Base-by-base conservation (phyloP, 2,888 invertebrate genomes). In the Spodoptera picta region DNA sequence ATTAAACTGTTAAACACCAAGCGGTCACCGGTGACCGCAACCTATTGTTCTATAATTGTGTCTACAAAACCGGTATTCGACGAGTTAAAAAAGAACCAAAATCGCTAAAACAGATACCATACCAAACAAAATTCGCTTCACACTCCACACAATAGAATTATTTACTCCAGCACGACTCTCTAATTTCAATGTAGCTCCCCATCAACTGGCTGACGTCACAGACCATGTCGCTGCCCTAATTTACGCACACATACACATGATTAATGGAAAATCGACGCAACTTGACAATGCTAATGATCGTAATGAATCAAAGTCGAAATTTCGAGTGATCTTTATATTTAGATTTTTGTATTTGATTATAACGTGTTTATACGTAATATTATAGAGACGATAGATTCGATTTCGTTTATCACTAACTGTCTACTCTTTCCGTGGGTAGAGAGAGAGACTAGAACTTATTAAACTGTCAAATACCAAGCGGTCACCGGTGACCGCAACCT, bases 221-320 rank as follows among this genome's bases (percentile, higher is more conserved):
- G 9, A 44, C 14, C 46, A 48, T 41, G 65, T 47, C 75, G 49
- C 10, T 59, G 62, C 49, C 55, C 67, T 56, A 56, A 70, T 72
- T 79, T 70, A 49, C 47, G 65, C 44, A 69, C 51, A 67, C 70
- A 61, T 74, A 65, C n/a, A 47, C 11, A 60, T 80, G 82, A 82
- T 78, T 68, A 63, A 80, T 82, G 60, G 19, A n/a, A 23, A 62
- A 64, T 64, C 63, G 65, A 64, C 73, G 65, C 24, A 47, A 56
- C 62, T 58, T 64, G 70, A 79, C 71, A 67, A 60, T 55, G 55
- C 58, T 66, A 69, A 71, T 58, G 57, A 48, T 23, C 9, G 23
- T 50, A 53, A 52, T 63, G 69, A 73, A 58, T 73, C 65, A 73
- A 49, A 57, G 27, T 59, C 51, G 14, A 45, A 42, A 27, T 65